phyloP scores from a whole-genome alignment of 2,797 vertebrate genomes.

The Gastrophryne carolinensis region DNA sequence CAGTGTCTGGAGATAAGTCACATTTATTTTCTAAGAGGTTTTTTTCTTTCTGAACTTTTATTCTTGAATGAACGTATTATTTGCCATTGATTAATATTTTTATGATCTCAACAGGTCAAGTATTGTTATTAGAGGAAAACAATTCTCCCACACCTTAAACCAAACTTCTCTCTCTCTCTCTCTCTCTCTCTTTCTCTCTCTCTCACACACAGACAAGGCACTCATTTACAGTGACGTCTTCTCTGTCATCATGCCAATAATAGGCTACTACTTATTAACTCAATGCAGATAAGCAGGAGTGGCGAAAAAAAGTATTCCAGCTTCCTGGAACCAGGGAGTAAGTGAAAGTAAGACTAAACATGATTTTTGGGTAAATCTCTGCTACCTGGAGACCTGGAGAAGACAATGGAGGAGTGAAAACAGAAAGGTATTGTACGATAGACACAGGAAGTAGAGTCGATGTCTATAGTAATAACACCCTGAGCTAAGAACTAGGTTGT shows the following conservation, averaged over 20 bases:
- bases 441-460: not conserved
- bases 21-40: too few species aligned
- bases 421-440: constrained; percentile 1
- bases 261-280: not conserved
- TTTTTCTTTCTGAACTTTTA: too few species aligned
- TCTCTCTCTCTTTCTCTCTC: too few species aligned
- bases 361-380: too few species aligned
- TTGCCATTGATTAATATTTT: too few species aligned
- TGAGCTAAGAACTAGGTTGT: constrained; percentile 1
- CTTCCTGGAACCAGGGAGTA: not conserved
- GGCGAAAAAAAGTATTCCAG: not conserved
- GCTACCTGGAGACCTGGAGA: not conserved
- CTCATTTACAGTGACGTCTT: not conserved
- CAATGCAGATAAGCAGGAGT: not conserved
- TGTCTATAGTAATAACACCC: not conserved
- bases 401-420: not conserved
- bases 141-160: too few species aligned
- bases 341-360: not conserved
- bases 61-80: too few species aligned
- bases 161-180: too few species aligned
- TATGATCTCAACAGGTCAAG: too few species aligned
- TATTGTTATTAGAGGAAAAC: too few species aligned
- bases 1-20: too few species aligned
- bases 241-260: not conserved
- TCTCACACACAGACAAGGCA: too few species aligned